phyloP scores from a whole-genome alignment of 2,797 vertebrate genomes.

The Coluber constrictor region DNA sequence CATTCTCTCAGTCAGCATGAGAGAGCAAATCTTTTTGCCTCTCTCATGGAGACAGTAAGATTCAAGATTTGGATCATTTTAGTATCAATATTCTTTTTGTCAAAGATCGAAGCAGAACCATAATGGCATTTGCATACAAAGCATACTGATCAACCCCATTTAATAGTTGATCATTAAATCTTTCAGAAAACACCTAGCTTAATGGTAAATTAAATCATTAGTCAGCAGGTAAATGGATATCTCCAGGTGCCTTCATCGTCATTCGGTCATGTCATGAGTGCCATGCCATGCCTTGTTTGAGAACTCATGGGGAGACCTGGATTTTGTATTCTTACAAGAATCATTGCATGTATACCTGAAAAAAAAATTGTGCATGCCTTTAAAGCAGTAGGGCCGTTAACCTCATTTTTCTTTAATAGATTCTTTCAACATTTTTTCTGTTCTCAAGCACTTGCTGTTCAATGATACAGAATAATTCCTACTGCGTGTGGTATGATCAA shows the following conservation, averaged over 20 bases:
- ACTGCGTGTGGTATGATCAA: not conserved
- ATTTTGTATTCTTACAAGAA: not conserved
- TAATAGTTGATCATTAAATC: constrained; percentile 23
- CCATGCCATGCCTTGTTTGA: not conserved
- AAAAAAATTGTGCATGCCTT: not conserved
- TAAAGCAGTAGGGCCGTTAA: not conserved
- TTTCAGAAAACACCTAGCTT: constrained; percentile 28
- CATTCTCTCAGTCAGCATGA: not conserved
- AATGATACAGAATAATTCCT: constrained; percentile 1
- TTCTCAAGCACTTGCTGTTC: not conserved
- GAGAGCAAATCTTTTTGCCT: not conserved
- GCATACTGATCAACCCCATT: constrained; percentile 18
- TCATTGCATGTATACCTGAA: not conserved
- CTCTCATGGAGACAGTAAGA: not conserved
- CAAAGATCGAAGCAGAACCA: not conserved
- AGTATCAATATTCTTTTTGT: not conserved
- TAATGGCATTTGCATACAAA: not conserved
- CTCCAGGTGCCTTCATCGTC: not conserved
- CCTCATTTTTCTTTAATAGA: not conserved
- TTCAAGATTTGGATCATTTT: not conserved
- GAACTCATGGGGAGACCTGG: not conserved
- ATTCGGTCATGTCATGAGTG: not conserved
- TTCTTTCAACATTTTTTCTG: not conserved
- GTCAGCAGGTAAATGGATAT: constrained; percentile 21
- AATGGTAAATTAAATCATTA: constrained; percentile 36